Conservation (phyloP, 2,113 vertebrate genomes). For the Pelecanoides urinatrix region DNA sequence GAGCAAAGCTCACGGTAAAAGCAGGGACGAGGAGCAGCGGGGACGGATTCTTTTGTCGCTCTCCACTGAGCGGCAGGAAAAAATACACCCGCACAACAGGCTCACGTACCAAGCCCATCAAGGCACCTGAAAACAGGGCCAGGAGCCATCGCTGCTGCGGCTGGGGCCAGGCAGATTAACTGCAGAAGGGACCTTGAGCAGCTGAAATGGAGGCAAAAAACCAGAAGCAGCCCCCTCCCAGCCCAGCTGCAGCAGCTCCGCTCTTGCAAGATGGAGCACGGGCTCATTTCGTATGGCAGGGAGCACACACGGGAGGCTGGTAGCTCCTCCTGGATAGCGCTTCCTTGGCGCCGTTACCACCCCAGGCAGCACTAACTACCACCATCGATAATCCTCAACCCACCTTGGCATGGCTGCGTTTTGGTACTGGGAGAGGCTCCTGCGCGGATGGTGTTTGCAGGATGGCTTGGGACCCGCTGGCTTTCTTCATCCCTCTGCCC, state of each 20-base stretch:
- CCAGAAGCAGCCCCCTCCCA: not conserved
- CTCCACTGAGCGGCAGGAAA: not conserved
- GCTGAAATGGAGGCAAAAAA: not conserved
- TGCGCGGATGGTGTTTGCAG: rapidly evolving
- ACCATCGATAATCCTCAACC: not conserved
- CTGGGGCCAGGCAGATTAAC: not conserved
- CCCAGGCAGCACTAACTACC: not conserved
- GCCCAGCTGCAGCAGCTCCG: not conserved
- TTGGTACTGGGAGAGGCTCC: not conserved
- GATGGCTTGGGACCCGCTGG: rapidly evolving
- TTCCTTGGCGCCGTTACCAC: not conserved
- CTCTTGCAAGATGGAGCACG: not conserved
- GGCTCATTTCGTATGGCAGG: not conserved
- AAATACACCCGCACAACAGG: not conserved
- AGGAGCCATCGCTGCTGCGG: not conserved
- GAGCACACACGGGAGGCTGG: not conserved
- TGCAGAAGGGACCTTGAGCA: not conserved
- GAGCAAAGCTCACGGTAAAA: not conserved
- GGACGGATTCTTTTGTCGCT: constrained; percentile 10
- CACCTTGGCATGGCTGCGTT: rapidly evolving
- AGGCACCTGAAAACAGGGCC: not conserved
- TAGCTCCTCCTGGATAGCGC: not conserved
- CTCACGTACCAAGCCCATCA: not conserved
- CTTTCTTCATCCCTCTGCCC: rapidly evolving
- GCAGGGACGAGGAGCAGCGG: not conserved